Conservation (phyloP, 2,797 vertebrate genomes). For the Hoplostethus atlanticus region DNA sequence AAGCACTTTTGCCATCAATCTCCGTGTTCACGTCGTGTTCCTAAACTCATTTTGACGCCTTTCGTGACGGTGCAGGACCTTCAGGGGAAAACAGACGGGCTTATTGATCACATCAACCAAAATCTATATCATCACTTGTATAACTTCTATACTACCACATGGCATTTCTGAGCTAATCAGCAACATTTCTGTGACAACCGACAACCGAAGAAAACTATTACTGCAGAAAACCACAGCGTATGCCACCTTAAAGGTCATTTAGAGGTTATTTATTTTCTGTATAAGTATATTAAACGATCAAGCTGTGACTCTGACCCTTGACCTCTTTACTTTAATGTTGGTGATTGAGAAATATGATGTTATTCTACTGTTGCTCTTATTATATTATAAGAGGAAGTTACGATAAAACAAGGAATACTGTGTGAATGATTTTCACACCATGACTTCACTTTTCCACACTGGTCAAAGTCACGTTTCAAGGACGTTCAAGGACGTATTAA, state of each 20-base stretch:
- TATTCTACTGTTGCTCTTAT: no score
- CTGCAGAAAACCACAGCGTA: conserved; percentile 21
- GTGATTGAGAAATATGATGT: no score
- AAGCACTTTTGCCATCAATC: conserved; percentile 79
- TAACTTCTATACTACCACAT: conserved; percentile 4
- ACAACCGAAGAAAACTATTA: conserved; percentile 11
- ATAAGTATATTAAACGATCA: no score
- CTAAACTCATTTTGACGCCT: conserved; percentile 77
- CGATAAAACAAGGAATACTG: no score
- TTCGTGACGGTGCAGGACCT: conserved; percentile 56
- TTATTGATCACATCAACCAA: conserved; percentile 44
- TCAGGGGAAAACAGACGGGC: conserved; percentile 53
- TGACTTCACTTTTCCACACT: no score
- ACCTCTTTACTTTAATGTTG: no score
- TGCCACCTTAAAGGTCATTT: background rate
- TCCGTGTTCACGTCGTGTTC: conserved; percentile 55
- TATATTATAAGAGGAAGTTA: no score
- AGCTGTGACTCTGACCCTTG: no score
- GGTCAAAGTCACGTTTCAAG: no score
- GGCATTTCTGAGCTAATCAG: conserved; percentile 7
- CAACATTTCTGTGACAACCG: background rate
- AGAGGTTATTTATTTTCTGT: no score
- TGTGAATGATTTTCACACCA: no score
- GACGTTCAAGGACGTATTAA: no score
- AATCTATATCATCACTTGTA: conserved; percentile 26